phyloP scores from a whole-genome alignment of 1,140 invertebrate genomes.

The Aphaenogaster rudis region DNA sequence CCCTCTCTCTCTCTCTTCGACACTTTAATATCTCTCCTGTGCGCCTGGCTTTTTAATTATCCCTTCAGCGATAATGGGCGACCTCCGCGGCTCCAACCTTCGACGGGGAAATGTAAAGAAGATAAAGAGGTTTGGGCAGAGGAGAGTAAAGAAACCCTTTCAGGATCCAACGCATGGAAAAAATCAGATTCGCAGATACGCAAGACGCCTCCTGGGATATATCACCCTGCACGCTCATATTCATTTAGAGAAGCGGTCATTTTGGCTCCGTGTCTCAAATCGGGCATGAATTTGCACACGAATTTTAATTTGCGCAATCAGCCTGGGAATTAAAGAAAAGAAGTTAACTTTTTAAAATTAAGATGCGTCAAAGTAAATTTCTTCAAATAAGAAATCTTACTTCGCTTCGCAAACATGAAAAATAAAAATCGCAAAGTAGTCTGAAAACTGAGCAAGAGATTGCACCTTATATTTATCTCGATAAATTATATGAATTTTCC shows the following conservation, averaged over 20 bases:
- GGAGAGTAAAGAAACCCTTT: constrained; percentile 64
- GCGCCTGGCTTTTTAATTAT: constrained; percentile 84
- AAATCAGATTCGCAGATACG: constrained; percentile 65
- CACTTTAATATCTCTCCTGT: constrained; percentile 81
- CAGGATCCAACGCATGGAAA: constrained; percentile 42
- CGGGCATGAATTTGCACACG: neutral
- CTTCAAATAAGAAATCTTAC: neutral
- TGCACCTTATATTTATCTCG: neutral
- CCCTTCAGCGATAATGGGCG: constrained; percentile 80
- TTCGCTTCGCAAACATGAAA: neutral
- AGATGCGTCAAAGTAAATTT: neutral
- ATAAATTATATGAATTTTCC: neutral
- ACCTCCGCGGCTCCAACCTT: constrained; percentile 74
- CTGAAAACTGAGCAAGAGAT: neutral
- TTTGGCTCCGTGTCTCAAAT: neutral
- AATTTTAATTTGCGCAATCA: neutral
- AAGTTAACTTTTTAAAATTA: neutral
- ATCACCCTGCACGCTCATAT: neutral
- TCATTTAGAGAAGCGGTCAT: constrained; percentile 8
- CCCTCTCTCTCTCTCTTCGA: constrained; percentile 69
- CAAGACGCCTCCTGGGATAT: constrained; percentile 18
- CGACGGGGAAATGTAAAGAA: constrained; percentile 78
- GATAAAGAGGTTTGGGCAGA: constrained; percentile 38
- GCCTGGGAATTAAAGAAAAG: neutral
- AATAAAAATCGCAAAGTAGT: neutral